phyloP scores from a whole-genome alignment of 2,888 invertebrate genomes.

The Platerodrilus igneus region DNA sequence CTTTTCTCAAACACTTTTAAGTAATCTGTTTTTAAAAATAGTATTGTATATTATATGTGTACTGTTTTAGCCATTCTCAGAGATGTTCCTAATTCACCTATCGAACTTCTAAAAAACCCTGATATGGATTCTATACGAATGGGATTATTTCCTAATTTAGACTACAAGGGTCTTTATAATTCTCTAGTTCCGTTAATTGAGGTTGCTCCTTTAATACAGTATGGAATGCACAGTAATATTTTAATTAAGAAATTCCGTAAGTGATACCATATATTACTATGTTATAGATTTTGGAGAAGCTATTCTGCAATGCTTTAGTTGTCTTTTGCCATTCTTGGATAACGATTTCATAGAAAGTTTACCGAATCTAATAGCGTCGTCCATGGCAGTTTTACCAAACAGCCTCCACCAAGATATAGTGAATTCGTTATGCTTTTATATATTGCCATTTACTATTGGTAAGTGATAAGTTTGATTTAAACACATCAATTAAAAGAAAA shows the following conservation, averaged over 20 bases:
- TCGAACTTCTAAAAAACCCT: conserved; percentile 84
- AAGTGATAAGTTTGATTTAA: conserved; percentile 47
- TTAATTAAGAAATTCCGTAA: background rate
- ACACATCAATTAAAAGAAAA: no score
- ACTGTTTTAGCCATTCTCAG: conserved; percentile 76
- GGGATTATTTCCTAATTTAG: conserved; percentile 91
- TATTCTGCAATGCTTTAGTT: conserved; percentile 88
- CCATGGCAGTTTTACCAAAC: conserved; percentile 87
- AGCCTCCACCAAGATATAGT: conserved; percentile 91
- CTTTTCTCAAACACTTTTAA: conserved; percentile 93
- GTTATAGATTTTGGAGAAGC: conserved; percentile 83
- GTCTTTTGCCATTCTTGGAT: conserved; percentile 93
- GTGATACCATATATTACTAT: background rate
- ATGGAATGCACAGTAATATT: conserved; percentile 74
- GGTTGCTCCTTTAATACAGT: conserved; percentile 86
- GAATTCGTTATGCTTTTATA: conserved; percentile 90
- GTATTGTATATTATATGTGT: no score
- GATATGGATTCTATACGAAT: conserved; percentile 82
- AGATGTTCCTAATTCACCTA: conserved; percentile 90
- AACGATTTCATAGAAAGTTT: conserved; percentile 93
- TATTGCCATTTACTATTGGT: conserved; percentile 94
- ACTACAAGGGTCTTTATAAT: conserved; percentile 93
- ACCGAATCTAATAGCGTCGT: conserved; percentile 90
- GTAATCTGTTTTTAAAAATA: conserved; percentile 56
- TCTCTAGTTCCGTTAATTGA: conserved; percentile 88